Evolutionary conservation across 1,140 invertebrate species (phyloP).

Genomic region (Bradynema listronoti): DNA sequence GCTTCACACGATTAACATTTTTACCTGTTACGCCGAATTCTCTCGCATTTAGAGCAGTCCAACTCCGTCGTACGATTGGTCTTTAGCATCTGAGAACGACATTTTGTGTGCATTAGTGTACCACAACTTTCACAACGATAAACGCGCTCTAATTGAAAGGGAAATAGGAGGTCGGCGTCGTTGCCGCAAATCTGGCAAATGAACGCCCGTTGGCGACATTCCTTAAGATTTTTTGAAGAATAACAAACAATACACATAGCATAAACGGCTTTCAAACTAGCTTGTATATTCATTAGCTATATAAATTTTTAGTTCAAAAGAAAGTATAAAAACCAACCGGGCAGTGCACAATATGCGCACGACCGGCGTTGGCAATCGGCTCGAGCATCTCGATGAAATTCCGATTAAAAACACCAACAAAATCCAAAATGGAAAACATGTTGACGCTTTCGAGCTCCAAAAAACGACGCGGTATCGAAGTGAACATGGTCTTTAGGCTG

Average conservation of each 20-base stretch:
- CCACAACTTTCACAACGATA: constrained; percentile 35
- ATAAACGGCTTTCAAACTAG: background rate
- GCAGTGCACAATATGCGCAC: constrained; percentile 37
- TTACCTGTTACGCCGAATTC: constrained; percentile 32
- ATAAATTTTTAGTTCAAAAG: constrained; percentile 13
- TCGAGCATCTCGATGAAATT: constrained; percentile 44
- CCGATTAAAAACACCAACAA: constrained; percentile 31
- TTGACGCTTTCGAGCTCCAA: constrained; percentile 31
- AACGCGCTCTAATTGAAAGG: constrained; percentile 43
- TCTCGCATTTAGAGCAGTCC: constrained; percentile 18
- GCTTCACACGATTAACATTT: too few species aligned
- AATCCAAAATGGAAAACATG: constrained; percentile 40
- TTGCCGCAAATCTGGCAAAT: constrained; percentile 42
- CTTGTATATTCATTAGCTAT: background rate
- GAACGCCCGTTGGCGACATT: constrained; percentile 32
- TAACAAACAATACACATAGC: background rate
- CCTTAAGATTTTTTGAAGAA: constrained; percentile 12
- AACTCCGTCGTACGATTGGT: background rate
- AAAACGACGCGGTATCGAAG: constrained; percentile 35
- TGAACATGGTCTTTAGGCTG: background rate
- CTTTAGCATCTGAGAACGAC: constrained; percentile 19
- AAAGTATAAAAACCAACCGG: constrained; percentile 1
- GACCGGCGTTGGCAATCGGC: constrained; percentile 31
- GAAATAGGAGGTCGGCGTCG: constrained; percentile 35
- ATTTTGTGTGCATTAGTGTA: constrained; percentile 27